phyloP scores from a whole-genome alignment of 2,113 vertebrate species.

The Aegithalos caudatus region DNA sequence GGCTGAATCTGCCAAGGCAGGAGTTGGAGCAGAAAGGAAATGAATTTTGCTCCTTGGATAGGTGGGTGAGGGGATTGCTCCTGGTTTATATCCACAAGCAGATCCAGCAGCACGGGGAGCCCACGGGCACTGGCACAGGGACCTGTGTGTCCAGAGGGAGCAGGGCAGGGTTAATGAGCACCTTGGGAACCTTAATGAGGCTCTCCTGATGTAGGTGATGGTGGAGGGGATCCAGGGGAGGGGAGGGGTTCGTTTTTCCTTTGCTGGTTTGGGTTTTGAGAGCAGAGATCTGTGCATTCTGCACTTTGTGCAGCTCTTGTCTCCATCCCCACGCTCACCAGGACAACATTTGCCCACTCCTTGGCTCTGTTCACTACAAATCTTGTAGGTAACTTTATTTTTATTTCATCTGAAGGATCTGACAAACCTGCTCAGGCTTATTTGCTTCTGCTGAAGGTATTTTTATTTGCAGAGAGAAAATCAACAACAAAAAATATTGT shows the following conservation, averaged over 20 bases:
- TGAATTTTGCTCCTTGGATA: not conserved
- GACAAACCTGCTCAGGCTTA: not conserved
- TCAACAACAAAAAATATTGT: not conserved
- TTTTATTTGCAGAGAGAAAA: not conserved
- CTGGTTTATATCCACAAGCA: accelerated
- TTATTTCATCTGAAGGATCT: not conserved
- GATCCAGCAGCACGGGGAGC: accelerated
- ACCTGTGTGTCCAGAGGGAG: accelerated
- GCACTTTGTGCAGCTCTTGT: not conserved
- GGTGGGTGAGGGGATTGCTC: not conserved
- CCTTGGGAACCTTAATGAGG: not conserved
- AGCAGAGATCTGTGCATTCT: not conserved
- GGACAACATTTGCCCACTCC: not conserved
- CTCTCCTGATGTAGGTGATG: not conserved
- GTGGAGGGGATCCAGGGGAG: not conserved
- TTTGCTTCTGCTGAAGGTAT: not conserved
- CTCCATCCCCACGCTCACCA: not conserved
- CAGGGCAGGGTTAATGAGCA: accelerated
- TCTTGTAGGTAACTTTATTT: not conserved
- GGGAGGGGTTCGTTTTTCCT: not conserved
- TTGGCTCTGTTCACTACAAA: not conserved
- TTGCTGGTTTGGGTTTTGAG: not conserved
- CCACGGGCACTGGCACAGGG: too few relatives aligned
- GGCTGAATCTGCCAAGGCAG: not conserved
- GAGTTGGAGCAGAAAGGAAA: not conserved